Evolutionary conservation across 2,113 vertebrate genomes (phyloP).

Genomic region (human (Homo sapiens)): DNA sequence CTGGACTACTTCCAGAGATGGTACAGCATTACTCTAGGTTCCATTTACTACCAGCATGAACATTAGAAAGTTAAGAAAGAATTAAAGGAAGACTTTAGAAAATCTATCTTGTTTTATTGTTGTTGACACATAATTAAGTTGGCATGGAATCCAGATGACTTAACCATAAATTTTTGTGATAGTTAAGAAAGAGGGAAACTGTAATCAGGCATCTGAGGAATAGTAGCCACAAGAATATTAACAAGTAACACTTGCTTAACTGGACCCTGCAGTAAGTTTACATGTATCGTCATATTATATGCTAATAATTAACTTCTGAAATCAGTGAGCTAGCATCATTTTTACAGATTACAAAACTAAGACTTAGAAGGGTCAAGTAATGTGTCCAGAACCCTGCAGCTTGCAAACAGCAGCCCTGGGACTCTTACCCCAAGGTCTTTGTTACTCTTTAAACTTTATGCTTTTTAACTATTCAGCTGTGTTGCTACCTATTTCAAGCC

Average conservation of each 20-base stretch:
- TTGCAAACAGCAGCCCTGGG: background rate
- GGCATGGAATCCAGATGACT: background rate
- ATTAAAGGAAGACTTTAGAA: conserved; percentile 3
- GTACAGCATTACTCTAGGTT: background rate
- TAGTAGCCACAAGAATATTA: background rate
- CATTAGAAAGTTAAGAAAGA: background rate
- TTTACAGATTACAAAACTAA: background rate
- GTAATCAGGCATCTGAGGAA: background rate
- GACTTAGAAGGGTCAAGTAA: background rate
- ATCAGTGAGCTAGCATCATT: background rate
- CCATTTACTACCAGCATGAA: background rate
- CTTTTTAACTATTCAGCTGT: background rate
- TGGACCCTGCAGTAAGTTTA: background rate
- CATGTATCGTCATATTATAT: background rate
- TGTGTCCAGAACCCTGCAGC: background rate
- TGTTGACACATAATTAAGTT: background rate
- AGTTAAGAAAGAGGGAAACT: background rate
- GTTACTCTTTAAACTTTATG: background rate
- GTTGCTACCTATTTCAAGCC: background rate
- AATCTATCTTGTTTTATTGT: background rate
- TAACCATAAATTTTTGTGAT: background rate
- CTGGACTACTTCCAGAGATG: background rate
- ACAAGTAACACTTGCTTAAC: background rate
- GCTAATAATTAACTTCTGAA: background rate
- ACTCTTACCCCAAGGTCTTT: background rate